These are phyloP conservation scores for Anodontia alba DNA, from an alignment of 2,888 invertebrate genomes.

Conservation along the genomic window DNA sequence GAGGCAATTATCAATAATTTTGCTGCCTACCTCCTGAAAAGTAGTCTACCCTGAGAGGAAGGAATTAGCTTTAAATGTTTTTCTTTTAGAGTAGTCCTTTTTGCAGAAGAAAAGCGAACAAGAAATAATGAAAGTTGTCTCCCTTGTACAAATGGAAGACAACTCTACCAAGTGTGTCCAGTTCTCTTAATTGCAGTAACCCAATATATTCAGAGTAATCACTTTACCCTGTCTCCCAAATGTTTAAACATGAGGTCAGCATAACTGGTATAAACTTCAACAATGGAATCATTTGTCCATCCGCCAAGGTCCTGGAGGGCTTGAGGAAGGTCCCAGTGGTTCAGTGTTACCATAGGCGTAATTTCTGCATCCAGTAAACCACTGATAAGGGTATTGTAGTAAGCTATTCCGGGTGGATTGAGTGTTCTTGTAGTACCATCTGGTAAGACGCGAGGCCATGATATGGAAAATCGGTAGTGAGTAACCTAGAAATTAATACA, in stretches of 20 bases:
- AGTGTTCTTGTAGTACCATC: slow-evolving; percentile 86
- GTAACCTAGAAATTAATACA: too few relatives aligned
- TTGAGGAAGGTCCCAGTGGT: slow-evolving; percentile 84
- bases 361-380: slow-evolving; percentile 88
- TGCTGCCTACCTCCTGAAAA: too few relatives aligned
- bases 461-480: slow-evolving; percentile 85
- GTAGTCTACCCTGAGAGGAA: too few relatives aligned
- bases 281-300: slow-evolving; percentile 79
- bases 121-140: too few relatives aligned
- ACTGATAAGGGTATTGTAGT: slow-evolving; percentile 91
- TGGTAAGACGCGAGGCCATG: slow-evolving; percentile 92
- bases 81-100: too few relatives aligned
- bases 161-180: too few relatives aligned
- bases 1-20: too few relatives aligned
- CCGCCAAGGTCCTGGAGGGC: slow-evolving; percentile 83
- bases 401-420: slow-evolving; percentile 90
- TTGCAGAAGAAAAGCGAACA: too few relatives aligned
- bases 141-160: too few relatives aligned
- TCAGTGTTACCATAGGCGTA: slow-evolving; percentile 87
- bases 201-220: too few relatives aligned
- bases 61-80: too few relatives aligned
- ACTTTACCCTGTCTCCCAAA: slow-evolving; percentile 84
- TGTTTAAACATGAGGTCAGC: slow-evolving; percentile 81
- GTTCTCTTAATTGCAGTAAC: too few relatives aligned
- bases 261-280: slow-evolving; percentile 82